Evolutionary conservation across 2,888 invertebrate species (phyloP), one percentile per base, ranked within the genome.

Genomic region (Rosalia funebris): DNA sequence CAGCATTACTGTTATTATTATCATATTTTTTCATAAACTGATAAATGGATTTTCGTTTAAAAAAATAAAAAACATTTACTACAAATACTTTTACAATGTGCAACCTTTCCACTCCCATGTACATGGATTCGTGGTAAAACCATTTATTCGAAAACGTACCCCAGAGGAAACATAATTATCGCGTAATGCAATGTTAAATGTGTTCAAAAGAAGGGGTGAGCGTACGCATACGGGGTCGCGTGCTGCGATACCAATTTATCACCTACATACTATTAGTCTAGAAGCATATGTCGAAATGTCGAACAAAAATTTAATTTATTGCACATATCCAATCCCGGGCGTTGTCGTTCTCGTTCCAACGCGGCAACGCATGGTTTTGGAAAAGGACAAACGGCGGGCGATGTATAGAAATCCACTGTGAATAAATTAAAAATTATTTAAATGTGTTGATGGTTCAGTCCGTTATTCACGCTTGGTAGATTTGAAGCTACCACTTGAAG

Each of bases 371-470:
- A n/a, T 3, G 10, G n/a, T 53, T 17, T 1, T 1, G 32, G 25
- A 53, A 20, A 32, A 32, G 42, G 53, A 53, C 53, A 11, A 11
- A 11, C 31, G 10, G 31, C 14, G 11, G 4, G 53, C 32, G 31
- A 42, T 48, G 42, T 48, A 57, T 42, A 25, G 31, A 41, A 45
- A 57, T 31, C 55, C 37, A 54, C 44, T 39, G 55, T 46, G 68
- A 65, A 71, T 70, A 72, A 71, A 74, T 73, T 75, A 72, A 74
- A 75, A 74, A 74, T 75, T 73, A 75, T 76, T 76, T 71, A 73
- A 75, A 77, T 76, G 76, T 76, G 75, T 75, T 76, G 76, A 76
- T 74, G 71, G 73, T 62, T 69, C 73, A 72, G 66, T 63, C 66
- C 66, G 70, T 57, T 66, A 67, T 71, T 71, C 68, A 75, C 72